Evolutionary conservation across 2,888 invertebrate species (phyloP).

Genomic region (Xanthia togata): DNA sequence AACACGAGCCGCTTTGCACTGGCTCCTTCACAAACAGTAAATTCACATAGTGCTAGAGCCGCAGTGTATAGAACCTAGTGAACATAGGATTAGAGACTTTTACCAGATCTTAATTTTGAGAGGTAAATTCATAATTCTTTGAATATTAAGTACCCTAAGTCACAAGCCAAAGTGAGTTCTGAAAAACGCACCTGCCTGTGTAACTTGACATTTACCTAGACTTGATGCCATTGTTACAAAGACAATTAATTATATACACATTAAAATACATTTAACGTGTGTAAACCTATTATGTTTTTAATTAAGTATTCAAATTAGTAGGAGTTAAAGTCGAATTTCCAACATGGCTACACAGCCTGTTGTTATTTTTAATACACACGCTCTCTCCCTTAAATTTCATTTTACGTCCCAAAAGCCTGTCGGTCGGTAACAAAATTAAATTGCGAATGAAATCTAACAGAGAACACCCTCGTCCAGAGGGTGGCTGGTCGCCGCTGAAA

Average conservation of each 20-base stretch:
- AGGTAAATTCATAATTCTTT: neutral
- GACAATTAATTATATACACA: slow-evolving; percentile 6
- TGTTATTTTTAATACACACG: slow-evolving; percentile 65
- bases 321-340: slow-evolving; percentile 34
- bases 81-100: neutral
- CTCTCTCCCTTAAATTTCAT: slow-evolving; percentile 74
- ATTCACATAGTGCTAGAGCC: slow-evolving; percentile 38
- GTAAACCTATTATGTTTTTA: slow-evolving; percentile 27
- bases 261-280: slow-evolving; percentile 18
- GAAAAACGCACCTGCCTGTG: neutral
- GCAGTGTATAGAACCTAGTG: neutral
- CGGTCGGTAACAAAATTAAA: slow-evolving; percentile 79
- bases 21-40: slow-evolving; percentile 54
- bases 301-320: slow-evolving; percentile 42
- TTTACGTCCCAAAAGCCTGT: slow-evolving; percentile 75
- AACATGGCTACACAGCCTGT: slow-evolving; percentile 51
- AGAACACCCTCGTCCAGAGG: slow-evolving; percentile 68
- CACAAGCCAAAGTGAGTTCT: too few species aligned
- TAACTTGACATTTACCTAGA: slow-evolving; percentile 3
- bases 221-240: slow-evolving; percentile 1
- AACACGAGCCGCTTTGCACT: slow-evolving; percentile 73
- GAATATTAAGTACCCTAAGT: neutral
- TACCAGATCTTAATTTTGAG: neutral
- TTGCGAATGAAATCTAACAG: slow-evolving; percentile 76
- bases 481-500: slow-evolving; percentile 68